phyloP scores from a whole-genome alignment of 2,797 vertebrate species.

The Enteromius anoplus region DNA sequence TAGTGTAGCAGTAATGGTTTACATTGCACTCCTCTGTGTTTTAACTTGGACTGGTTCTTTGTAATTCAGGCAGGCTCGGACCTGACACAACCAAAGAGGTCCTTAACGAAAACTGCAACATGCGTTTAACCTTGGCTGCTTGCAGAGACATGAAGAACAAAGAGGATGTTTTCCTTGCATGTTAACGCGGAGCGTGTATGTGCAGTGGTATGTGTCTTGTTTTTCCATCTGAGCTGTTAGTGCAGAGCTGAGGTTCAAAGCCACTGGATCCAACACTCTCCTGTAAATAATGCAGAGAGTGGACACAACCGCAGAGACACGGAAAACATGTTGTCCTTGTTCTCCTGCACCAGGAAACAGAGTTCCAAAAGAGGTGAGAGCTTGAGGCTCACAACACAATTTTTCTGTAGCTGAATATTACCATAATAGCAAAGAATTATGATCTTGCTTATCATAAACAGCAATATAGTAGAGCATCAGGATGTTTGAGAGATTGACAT shows the following conservation, averaged over 20 bases:
- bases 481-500: neutral
- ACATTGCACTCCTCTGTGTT: constrained; percentile 13
- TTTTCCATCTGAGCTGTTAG: constrained; percentile 27
- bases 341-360: constrained; percentile 41
- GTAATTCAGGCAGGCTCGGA: constrained; percentile 47
- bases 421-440: neutral
- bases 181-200: constrained; percentile 18
- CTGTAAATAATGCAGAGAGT: constrained; percentile 49
- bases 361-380: constrained; percentile 33
- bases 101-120: constrained; percentile 34
- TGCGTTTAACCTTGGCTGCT: constrained; percentile 43
- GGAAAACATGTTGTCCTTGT: constrained; percentile 32
- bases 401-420: neutral
- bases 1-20: constrained; percentile 11
- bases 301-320: constrained; percentile 4
- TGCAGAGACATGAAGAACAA: constrained; percentile 53
- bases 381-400: neutral
- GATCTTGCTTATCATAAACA: neutral
- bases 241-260: constrained; percentile 10
- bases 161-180: constrained; percentile 26
- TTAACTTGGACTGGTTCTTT: constrained; percentile 6
- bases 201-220: constrained; percentile 9
- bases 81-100: constrained; percentile 31
- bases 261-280: constrained; percentile 3
- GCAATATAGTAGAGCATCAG: neutral